These are phyloP conservation scores for Ramazzottius varieornatus DNA, from an alignment of 2,888 invertebrate genomes.

Conservation along the genomic window DNA sequence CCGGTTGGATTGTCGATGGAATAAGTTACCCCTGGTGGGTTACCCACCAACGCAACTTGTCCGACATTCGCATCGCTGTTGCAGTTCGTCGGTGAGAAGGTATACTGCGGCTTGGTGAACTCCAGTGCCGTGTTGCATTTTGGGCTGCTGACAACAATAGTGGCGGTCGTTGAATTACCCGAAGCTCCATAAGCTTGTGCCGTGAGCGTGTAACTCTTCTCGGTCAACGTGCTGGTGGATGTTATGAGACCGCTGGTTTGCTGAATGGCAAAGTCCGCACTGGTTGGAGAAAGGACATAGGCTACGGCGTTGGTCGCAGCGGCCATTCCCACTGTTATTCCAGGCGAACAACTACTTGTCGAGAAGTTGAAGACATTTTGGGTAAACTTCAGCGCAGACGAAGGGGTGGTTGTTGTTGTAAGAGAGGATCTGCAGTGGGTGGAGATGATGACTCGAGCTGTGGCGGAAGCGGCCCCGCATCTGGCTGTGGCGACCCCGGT, in stretches of 20 bases:
- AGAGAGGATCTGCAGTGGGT: too few species aligned
- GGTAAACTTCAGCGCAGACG: too few species aligned
- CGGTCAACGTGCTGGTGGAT: not conserved
- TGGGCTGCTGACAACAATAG: not conserved
- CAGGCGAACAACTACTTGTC: not conserved
- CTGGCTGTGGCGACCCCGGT: too few species aligned
- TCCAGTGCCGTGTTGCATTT: not conserved
- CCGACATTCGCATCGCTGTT: not conserved
- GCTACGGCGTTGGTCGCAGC: not conserved
- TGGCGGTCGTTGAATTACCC: not conserved
- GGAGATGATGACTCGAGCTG: too few species aligned
- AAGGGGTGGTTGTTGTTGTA: too few species aligned
- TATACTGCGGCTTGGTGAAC: not conserved
- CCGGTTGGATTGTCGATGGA: constrained; percentile 1
- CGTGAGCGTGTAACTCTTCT: not conserved
- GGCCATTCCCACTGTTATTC: not conserved
- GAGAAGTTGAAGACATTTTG: not conserved
- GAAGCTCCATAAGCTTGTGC: not conserved
- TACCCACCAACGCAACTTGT: not conserved
- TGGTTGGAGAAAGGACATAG: not conserved
- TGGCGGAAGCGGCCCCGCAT: too few species aligned
- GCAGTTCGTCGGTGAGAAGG: not conserved
- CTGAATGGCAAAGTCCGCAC: not conserved
- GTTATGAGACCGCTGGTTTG: not conserved
- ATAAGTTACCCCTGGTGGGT: not conserved